Percentiles rank a stretch among this genome's conserved stretches.
phyloP scores from a whole-genome alignment of 2,888 invertebrate genomes.

The Luperina nickerlii region DNA sequence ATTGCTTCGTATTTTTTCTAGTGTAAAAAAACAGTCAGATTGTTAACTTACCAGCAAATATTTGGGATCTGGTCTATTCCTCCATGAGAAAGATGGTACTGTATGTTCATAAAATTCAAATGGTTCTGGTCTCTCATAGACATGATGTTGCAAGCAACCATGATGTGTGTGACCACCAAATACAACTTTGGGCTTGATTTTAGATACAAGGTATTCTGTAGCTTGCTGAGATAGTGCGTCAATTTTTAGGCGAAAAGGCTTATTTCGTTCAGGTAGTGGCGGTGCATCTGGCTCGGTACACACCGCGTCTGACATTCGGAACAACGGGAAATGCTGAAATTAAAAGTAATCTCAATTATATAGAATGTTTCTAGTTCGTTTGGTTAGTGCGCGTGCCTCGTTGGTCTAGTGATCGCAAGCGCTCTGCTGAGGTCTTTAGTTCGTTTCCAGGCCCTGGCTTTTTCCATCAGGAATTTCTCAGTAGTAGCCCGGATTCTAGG shows the following conservation, averaged over 20 bases:
- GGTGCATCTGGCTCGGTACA: slow-evolving; percentile 96
- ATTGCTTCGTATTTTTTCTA: not conserved
- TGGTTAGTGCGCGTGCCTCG: not conserved
- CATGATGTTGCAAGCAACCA: slow-evolving; percentile 93
- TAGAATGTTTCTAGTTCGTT: not conserved
- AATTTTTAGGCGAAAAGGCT: slow-evolving; percentile 94
- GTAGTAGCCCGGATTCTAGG: not conserved
- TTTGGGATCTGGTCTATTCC: slow-evolving; percentile 97
- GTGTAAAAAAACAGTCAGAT: not conserved
- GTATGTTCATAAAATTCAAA: slow-evolving; percentile 93
- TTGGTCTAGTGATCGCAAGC: not conserved
- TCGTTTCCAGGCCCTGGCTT: not conserved
- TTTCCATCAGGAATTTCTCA: not conserved
- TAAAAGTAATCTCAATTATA: not conserved
- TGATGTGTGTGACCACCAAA: slow-evolving; percentile 98
- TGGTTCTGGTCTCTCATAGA: slow-evolving; percentile 70
- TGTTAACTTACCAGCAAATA: slow-evolving; percentile 94
- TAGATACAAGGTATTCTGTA: slow-evolving; percentile 91
- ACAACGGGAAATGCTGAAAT: slow-evolving; percentile 98
- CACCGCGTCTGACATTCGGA: slow-evolving; percentile 94
- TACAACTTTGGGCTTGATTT: slow-evolving; percentile 93
- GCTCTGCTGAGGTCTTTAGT: not conserved
- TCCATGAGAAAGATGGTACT: slow-evolving; percentile 98
- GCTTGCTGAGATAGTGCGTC: slow-evolving; percentile 97
- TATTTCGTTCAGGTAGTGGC: slow-evolving; percentile 92